A percentile compares a stretch with the other conserved stretches of the same genome.
phyloP scores from a whole-genome alignment of 2,113 vertebrate species.

The Parotia lawesii region DNA sequence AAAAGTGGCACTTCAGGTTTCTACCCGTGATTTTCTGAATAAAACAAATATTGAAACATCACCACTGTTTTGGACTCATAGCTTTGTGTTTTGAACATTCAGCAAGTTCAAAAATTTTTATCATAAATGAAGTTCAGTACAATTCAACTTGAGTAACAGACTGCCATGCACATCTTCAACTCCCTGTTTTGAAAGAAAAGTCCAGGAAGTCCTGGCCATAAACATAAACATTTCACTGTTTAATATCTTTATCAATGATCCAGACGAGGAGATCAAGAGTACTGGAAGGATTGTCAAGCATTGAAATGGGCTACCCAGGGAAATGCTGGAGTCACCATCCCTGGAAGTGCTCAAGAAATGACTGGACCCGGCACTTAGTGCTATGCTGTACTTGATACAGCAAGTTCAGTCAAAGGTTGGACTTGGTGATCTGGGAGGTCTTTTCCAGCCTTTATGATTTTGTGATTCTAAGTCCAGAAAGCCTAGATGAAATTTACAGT shows the following conservation, averaged over 20 bases:
- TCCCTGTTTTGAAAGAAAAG: background rate
- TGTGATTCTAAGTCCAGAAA: background rate
- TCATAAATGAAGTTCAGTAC: background rate
- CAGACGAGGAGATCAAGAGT: accelerated
- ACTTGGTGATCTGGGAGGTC: background rate
- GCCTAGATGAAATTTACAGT: background rate
- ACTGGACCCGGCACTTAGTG: background rate
- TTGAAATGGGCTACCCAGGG: background rate
- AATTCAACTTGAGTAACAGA: background rate
- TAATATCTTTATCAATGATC: background rate
- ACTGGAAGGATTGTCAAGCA: background rate
- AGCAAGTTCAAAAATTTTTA: background rate
- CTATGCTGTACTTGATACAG: background rate
- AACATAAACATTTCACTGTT: background rate
- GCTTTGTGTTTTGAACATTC: background rate
- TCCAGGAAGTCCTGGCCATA: background rate
- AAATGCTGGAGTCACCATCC: background rate
- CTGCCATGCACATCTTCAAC: background rate
- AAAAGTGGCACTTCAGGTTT: background rate
- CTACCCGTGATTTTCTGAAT: background rate
- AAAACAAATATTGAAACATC: background rate
- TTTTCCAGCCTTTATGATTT: background rate
- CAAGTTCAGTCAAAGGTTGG: background rate
- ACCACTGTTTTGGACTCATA: background rate
- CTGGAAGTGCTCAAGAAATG: background rate